Conservation (phyloP, 2,888 invertebrate species). For the Perdita meconis region DNA sequence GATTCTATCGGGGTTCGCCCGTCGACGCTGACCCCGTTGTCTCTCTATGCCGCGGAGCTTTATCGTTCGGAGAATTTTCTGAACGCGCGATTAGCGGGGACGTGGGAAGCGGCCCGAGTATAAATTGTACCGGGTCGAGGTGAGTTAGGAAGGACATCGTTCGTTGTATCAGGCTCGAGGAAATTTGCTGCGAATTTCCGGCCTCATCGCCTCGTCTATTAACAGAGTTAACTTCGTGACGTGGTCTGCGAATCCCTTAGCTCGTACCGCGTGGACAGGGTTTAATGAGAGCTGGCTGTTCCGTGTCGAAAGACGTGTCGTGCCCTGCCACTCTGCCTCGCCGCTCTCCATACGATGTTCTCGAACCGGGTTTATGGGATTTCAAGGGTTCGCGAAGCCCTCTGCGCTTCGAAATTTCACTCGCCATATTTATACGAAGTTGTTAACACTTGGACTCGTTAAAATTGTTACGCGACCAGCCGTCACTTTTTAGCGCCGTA, state of each 20-base stretch:
- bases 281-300: slow-evolving; percentile 45
- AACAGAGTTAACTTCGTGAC: slow-evolving; percentile 34
- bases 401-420: too few relatives aligned
- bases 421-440: too few relatives aligned
- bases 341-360: slow-evolving; percentile 1
- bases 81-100: neutral
- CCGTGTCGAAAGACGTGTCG: slow-evolving; percentile 39
- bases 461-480: too few relatives aligned
- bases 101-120: neutral
- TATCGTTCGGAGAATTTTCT: neutral
- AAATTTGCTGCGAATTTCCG: slow-evolving; percentile 28
- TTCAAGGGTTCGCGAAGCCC: neutral
- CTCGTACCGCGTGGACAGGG: slow-evolving; percentile 29
- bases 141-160: neutral
- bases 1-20: neutral
- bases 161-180: neutral
- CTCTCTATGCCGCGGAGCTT: neutral
- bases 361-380: slow-evolving; percentile 29
- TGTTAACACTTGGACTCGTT: too few relatives aligned
- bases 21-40: neutral
- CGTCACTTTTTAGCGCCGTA: too few relatives aligned
- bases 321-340: slow-evolving; percentile 26
- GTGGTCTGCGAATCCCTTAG: slow-evolving; percentile 28
- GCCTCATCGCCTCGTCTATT: slow-evolving; percentile 26
- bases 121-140: neutral